phyloP scores from a whole-genome alignment of 2,797 vertebrate genomes.

The Mus minutoides region DNA sequence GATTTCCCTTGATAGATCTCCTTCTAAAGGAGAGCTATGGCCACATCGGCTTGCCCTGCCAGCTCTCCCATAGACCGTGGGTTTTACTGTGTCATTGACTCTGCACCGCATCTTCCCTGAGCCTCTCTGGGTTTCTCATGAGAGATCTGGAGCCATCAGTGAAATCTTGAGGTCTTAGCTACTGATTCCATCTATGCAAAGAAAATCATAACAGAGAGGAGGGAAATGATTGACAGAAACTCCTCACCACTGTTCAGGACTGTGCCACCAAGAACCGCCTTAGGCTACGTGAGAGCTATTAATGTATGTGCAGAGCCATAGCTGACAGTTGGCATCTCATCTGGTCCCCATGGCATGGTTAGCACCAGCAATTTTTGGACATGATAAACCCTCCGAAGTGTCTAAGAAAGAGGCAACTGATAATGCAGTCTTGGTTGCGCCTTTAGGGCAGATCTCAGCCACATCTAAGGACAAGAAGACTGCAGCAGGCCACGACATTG shows the following conservation, averaged over 20 bases:
- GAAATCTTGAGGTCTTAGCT: conserved; percentile 41
- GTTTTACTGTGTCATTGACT: conserved; percentile 65
- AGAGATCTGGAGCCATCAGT: not conserved
- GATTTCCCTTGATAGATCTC: conserved; percentile 60
- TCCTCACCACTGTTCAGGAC: not conserved
- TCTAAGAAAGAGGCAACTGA: conserved; percentile 4
- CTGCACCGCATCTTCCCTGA: conserved; percentile 31
- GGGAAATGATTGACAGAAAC: not conserved
- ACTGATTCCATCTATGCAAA: conserved; percentile 62
- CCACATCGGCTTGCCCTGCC: conserved; percentile 32
- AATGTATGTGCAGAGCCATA: not conserved
- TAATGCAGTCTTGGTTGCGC: not conserved
- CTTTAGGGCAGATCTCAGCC: conserved; percentile 23
- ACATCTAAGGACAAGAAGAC: not conserved
- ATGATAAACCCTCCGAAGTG: not conserved
- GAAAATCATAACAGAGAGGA: conserved; percentile 31
- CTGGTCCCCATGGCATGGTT: not conserved
- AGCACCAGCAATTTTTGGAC: not conserved
- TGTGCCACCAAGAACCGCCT: not conserved
- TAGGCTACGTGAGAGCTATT: not conserved
- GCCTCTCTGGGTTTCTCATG: conserved; percentile 15
- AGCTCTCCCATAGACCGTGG: not conserved
- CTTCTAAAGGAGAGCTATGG: conserved; percentile 40
- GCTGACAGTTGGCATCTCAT: not conserved
- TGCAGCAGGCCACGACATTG: not conserved